Evolutionary conservation across 1,140 invertebrate genomes (phyloP).

Genomic region (Scaptomyza montana): DNA sequence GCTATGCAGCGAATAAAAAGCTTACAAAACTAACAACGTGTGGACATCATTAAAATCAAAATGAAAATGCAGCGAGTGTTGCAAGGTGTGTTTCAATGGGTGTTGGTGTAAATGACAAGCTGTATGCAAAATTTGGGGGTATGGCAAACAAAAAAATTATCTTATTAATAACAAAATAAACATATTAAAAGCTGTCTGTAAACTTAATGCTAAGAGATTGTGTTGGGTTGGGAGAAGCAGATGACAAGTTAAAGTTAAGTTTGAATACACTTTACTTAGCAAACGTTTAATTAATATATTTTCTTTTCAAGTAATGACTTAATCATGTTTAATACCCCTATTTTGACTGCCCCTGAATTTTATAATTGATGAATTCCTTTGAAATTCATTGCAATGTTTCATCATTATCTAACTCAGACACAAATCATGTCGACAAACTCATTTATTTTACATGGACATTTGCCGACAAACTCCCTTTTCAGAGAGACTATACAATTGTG

Average conservation of each 20-base stretch:
- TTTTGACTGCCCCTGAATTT: neutral
- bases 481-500: no score
- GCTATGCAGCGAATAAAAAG: no score
- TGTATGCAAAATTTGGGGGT: neutral
- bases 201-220: no score
- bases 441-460: neutral
- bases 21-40: neutral
- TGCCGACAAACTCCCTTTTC: neutral
- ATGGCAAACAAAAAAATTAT: neutral
- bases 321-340: neutral
- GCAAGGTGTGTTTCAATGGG: neutral
- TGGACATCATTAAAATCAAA: constrained; percentile 17
- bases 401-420: constrained; percentile 4
- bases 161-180: neutral
- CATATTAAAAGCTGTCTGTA: no score
- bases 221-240: no score
- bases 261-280: no score
- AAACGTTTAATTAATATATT: no score
- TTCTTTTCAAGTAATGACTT: no score
- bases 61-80: neutral
- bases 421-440: constrained; percentile 1
- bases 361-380: neutral
- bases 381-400: constrained; percentile 3
- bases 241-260: no score
- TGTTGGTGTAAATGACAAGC: neutral